Base-by-base conservation (phyloP, 2,113 vertebrate genomes). In the Chaetodon trifascialis region DNA sequence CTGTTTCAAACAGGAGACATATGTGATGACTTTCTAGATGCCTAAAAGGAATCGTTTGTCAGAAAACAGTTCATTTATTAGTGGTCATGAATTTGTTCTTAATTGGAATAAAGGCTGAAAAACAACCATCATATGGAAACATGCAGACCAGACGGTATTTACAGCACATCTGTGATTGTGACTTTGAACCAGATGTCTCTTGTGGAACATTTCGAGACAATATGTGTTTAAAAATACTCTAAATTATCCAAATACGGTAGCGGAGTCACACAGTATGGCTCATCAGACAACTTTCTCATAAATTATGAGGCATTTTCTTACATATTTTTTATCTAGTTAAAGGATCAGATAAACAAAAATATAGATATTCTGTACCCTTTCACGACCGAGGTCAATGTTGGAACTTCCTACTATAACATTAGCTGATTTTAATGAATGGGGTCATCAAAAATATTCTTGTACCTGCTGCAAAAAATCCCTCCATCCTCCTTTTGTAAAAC, bases 131-230 rank as follows among this genome's bases (percentile, higher is more conserved):
- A 10, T 73, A 42, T 42, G 42, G 12, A 65, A 40, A 34, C 36
- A 5, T 15, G 10, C 6, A 4, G 0, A 49, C 25, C 38, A 46
- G 36, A 73, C 42, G 40, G 6, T 25, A 11, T 70, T 56, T 21
- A 25, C 51, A 71, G 60, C 14, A 42, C 30, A 71, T 42, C 80
- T 77, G 66, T 72, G 65, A 82, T 63, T 64, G 7, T 5, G 40
- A 21, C 2, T 14, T 21, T 25, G 4, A 36, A 67, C 9, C 12
- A 11, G 5, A 72, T 4, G n/a, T 59, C 4, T 30, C 30, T 30
- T 30, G 30, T 34, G 8, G 6, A 59, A 30, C 10, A 19, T n/a
- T 30, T 30, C 30, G 30, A 30, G 30, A 30, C 30, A 30, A 30
- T 30, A 30, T 30, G 30, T 30, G 30, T 30, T 30, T 30, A 30